Evolutionary conservation across 2,113 vertebrate species (phyloP).

Genomic region (Hylia prasina): DNA sequence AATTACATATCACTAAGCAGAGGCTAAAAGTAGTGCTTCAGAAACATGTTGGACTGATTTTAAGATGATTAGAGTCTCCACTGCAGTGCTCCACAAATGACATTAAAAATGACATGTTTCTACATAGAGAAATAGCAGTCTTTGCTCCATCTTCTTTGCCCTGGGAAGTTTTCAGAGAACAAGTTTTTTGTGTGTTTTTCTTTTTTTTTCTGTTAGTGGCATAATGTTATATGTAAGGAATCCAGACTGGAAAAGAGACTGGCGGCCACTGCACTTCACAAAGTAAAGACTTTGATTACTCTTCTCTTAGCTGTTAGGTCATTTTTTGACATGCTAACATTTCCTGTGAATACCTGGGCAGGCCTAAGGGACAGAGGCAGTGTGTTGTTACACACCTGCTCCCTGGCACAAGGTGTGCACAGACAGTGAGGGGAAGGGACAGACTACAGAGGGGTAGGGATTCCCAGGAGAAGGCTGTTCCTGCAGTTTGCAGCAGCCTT

Average conservation of each 20-base stretch:
- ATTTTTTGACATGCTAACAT: neutral
- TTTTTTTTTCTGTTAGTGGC: neutral
- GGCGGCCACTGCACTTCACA: rapidly evolving
- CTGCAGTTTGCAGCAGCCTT: neutral
- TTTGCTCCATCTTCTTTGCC: neutral
- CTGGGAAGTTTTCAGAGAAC: neutral
- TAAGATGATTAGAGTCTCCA: neutral
- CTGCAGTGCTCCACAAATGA: neutral
- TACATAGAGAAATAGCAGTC: neutral
- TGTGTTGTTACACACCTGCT: neutral
- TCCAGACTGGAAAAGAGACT: neutral
- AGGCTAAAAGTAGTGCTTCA: neutral
- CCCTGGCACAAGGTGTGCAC: rapidly evolving
- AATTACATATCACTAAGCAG: neutral
- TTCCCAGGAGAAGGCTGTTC: neutral
- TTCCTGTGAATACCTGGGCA: neutral
- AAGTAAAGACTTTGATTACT: neutral
- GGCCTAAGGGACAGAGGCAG: neutral
- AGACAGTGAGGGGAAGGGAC: too few relatives aligned
- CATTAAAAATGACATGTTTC: neutral
- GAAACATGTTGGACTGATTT: neutral
- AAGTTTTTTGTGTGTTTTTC: neutral
- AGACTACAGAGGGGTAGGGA: rapidly evolving
- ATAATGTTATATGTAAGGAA: neutral
- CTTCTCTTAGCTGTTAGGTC: neutral